A percentile compares a stretch with the other conserved stretches of the same genome.
Conservation (phyloP, 1,140 invertebrate genomes). For the Periplaneta americana region DNA sequence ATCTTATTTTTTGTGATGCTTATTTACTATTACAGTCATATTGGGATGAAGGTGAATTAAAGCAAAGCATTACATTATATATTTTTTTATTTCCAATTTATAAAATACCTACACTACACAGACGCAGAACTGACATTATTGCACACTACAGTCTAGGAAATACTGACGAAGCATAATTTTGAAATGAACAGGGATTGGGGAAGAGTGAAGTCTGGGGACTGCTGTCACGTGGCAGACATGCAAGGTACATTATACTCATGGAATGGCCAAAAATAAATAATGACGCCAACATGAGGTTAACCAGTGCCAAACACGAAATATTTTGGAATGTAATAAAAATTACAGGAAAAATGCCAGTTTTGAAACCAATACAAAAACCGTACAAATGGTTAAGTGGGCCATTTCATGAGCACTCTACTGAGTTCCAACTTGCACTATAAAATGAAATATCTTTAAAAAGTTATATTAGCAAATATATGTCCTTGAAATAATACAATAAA, state of each 20-base stretch:
- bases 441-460: not conserved
- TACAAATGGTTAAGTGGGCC: not conserved
- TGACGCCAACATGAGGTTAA: too few relatives aligned
- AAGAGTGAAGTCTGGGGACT: too few relatives aligned
- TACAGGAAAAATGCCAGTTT: not conserved
- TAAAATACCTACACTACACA: not conserved
- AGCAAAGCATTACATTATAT: not conserved
- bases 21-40: too few relatives aligned
- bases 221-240: too few relatives aligned
- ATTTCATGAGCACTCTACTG: not conserved
- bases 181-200: not conserved
- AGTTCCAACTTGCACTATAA: not conserved
- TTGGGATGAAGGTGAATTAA: too few relatives aligned
- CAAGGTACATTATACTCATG: not conserved
- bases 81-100: not conserved
- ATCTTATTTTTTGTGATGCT: too few relatives aligned
- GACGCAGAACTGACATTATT: not conserved
- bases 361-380: not conserved
- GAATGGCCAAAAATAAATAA: not conserved
- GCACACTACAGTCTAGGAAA: not conserved
- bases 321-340: not conserved
- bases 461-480: not conserved
- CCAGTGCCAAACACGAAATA: too few relatives aligned
- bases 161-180: not conserved
- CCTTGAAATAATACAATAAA: not conserved